These are phyloP conservation scores for Rhinoderma darwinii DNA, from an alignment of 2,113 vertebrate genomes.

Conservation along the genomic window DNA sequence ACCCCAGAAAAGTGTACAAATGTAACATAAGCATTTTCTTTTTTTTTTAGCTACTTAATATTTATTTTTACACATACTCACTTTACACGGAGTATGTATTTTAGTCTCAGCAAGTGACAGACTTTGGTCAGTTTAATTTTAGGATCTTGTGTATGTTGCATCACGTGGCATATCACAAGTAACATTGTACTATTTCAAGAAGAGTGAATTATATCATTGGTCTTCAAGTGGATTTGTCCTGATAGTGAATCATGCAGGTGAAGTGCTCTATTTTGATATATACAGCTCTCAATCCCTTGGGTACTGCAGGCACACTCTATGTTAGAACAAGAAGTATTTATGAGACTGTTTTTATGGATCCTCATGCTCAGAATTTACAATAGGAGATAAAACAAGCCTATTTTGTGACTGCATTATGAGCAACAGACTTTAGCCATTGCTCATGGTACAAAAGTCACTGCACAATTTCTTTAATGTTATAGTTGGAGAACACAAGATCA, in stretches of 20 bases:
- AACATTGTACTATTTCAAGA: constrained; percentile 10
- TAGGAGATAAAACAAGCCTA: constrained; percentile 47
- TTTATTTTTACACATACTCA: too few relatives aligned
- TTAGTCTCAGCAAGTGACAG: neutral
- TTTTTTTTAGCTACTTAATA: too few relatives aligned
- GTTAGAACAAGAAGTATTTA: constrained; percentile 45
- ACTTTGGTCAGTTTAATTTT: neutral
- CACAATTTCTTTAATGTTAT: neutral
- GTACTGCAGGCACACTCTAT: constrained; percentile 27
- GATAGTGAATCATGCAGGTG: constrained; percentile 46
- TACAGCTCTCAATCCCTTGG: constrained; percentile 37
- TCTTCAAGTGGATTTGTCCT: constrained; percentile 17
- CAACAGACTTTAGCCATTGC: constrained; percentile 27
- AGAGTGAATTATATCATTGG: constrained; percentile 26
- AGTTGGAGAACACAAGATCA: neutral
- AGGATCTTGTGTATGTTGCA: neutral
- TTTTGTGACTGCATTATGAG: constrained; percentile 33
- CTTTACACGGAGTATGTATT: too few relatives aligned
- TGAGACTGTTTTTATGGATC: constrained; percentile 43
- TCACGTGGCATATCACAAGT: neutral
- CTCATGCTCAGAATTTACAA: constrained; percentile 50
- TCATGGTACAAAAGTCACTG: constrained; percentile 17
- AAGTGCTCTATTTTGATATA: constrained; percentile 49
- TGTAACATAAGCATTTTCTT: too few relatives aligned
- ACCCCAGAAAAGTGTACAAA: too few relatives aligned